A percentile compares a stretch with the other conserved stretches of the same genome.
Conservation (phyloP, 2,797 vertebrate genomes). For the Notolabrus celidotus region DNA sequence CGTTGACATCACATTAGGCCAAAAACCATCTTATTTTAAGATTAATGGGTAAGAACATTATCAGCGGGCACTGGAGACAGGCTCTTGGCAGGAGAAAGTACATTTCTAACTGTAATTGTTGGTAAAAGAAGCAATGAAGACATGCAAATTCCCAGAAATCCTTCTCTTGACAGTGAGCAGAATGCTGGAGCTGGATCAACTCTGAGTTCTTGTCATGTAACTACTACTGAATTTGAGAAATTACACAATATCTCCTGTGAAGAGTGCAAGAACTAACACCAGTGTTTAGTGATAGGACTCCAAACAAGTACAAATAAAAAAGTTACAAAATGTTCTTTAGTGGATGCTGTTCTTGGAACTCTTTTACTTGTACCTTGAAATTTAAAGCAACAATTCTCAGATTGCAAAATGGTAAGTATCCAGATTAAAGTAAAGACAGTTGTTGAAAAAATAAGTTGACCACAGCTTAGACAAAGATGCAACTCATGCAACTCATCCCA, state of each 20-base stretch:
- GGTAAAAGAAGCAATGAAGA: constrained; percentile 47
- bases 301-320: constrained; percentile 5
- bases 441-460: constrained; percentile 8
- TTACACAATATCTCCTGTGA: constrained; percentile 60
- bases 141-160: constrained; percentile 72
- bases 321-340: too few relatives aligned
- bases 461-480: constrained; percentile 17
- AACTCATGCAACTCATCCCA: background rate
- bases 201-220: constrained; percentile 65
- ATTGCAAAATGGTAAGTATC: constrained; percentile 10
- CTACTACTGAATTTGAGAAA: constrained; percentile 48
- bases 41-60: constrained; percentile 62
- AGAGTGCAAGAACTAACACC: constrained; percentile 37
- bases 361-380: constrained; percentile 12
- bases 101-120: constrained; percentile 56
- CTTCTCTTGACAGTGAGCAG: constrained; percentile 67
- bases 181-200: constrained; percentile 64
- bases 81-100: constrained; percentile 49
- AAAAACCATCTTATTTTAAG: constrained; percentile 34
- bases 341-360: constrained; percentile 5
- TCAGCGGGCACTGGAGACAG: constrained; percentile 41
- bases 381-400: background rate
- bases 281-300: constrained; percentile 22
- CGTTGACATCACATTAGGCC: constrained; percentile 53
- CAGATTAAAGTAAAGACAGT: constrained; percentile 5